Conservation (phyloP, 2,797 vertebrate genomes). For the Neomorphus geoffroyi region DNA sequence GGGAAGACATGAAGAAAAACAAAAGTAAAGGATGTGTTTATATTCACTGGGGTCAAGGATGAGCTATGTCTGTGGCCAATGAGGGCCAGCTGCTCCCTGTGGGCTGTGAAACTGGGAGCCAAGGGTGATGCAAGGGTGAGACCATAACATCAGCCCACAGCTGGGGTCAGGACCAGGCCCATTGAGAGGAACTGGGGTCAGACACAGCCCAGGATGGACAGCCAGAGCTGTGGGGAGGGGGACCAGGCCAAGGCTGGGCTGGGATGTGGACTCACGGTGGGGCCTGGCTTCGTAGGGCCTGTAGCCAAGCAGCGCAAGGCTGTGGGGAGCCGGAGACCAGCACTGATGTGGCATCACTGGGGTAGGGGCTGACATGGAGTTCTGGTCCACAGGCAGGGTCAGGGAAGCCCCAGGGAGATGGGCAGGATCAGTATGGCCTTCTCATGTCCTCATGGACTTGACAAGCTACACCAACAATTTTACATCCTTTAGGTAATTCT, state of each 20-base stretch:
- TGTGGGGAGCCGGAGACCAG: background rate
- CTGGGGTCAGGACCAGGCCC: background rate
- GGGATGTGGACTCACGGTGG: accelerated
- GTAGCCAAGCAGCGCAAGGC: background rate
- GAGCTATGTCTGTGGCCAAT: background rate
- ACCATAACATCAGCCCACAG: background rate
- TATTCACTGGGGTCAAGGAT: background rate
- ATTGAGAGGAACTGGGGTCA: background rate
- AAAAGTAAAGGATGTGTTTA: background rate
- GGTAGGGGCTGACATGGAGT: background rate
- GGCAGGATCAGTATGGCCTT: background rate
- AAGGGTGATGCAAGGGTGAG: background rate
- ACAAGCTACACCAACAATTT: background rate
- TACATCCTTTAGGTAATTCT: background rate
- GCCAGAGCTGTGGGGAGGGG: background rate
- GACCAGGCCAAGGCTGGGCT: too few species aligned
- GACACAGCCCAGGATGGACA: background rate
- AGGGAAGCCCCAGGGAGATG: background rate
- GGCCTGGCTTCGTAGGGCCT: background rate
- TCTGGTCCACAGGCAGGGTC: background rate
- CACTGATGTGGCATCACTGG: accelerated
- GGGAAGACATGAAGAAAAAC: background rate
- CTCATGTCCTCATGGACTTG: background rate
- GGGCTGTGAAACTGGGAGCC: background rate
- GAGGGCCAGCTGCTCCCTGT: background rate